Base-by-base conservation (phyloP, 1,140 invertebrate species). In the Drosophila santomea region DNA sequence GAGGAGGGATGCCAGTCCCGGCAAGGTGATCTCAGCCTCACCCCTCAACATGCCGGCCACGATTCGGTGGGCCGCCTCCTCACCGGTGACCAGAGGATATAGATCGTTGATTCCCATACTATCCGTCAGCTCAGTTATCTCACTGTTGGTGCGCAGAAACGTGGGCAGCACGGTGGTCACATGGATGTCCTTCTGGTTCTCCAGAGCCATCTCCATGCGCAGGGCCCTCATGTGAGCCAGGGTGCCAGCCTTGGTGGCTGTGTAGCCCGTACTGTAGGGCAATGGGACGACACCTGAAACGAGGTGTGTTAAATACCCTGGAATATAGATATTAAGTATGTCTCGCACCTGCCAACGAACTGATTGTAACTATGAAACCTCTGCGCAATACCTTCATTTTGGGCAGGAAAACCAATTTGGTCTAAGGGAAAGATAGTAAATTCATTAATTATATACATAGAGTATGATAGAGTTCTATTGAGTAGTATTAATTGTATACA, bases 321-420 rank as follows among this genome's bases (percentile, higher is more conserved):
- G n/a, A 32, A 10, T 10, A 10, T 32, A 32, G 8, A 32, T 41
- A 7, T 17, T 11, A 11, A 39, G 32, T 7, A 11, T 4, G 2
- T 32, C 10, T 39, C 57, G 61, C 28, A 89, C 97, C 97, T 28
- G 97, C 97, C 15, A 96, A 93, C 41, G 96, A 97, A 0, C 97
- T 95, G 23, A 98, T 95, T 2, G 95, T 97, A 0, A 98, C 96
- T 38, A 98, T 95, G 69, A 98, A 97, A 0, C 97, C 97, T 47
- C 95, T 94, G 82, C 97, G 95, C 35, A 94, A 93, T 60, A 96
- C 93, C 93, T 98, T 97, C 98, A 98, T 98, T 20, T 94, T 94
- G 14, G 96, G 96, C 45, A 98, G 89, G 92, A 95, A 95, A 0
- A 94, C 92, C 74, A 94, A 94, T 0, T 94, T 94, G 11, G 93